Evolutionary conservation across 2,113 vertebrate species (phyloP).

Genomic region (Halichoeres trimaculatus): DNA sequence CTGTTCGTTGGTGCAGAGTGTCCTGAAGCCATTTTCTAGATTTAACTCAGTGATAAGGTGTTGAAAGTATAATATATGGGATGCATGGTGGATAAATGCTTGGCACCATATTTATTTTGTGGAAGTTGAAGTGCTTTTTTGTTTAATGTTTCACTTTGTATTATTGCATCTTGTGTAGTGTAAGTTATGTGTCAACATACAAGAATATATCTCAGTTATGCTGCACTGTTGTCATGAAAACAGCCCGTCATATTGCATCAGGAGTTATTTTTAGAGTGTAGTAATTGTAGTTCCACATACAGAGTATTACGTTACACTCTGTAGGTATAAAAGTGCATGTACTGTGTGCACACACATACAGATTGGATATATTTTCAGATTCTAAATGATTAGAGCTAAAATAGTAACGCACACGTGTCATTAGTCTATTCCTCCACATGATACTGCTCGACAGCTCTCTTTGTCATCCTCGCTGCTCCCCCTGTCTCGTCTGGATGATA

Average conservation of each 20-base stretch:
- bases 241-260: neutral
- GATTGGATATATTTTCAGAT: neutral
- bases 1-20: constrained; percentile 13
- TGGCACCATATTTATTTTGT: too few species aligned
- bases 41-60: neutral
- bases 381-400: neutral
- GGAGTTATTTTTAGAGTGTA: neutral
- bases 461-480: neutral
- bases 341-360: neutral
- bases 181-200: neutral
- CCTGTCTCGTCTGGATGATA: neutral
- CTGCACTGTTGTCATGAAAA: neutral
- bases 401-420: neutral
- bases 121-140: neutral
- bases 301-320: neutral
- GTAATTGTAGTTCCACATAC: neutral
- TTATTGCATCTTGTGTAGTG: neutral
- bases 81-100: too few species aligned
- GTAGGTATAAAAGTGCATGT: neutral
- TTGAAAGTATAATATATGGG: neutral
- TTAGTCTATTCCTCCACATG: neutral
- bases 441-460: neutral
- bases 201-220: neutral
- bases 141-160: neutral
- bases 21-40: neutral